phyloP scores from a whole-genome alignment of 2,113 vertebrate genomes.

The Megaleporinus macrocephalus region DNA sequence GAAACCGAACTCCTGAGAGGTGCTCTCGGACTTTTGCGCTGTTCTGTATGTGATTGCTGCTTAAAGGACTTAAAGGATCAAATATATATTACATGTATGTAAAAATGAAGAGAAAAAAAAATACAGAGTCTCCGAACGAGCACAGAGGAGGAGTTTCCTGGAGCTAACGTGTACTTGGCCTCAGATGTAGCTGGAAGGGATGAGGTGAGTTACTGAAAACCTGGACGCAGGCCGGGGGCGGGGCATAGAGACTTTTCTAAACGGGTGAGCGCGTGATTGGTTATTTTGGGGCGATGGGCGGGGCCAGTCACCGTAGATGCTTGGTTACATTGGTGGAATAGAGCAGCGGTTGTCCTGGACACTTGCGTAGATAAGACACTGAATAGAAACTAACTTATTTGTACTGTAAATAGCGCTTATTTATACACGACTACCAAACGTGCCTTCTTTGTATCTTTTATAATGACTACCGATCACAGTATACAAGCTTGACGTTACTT shows the following conservation, averaged over 20 bases:
- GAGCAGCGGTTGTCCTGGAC: constrained; percentile 31
- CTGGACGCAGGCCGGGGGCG: neutral
- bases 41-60: neutral
- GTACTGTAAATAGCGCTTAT: constrained; percentile 67
- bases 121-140: neutral
- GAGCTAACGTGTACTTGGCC: constrained; percentile 10
- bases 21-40: too few relatives aligned
- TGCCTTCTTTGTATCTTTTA: constrained; percentile 64
- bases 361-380: constrained; percentile 43
- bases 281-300: neutral
- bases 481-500: constrained; percentile 49
- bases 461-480: constrained; percentile 48
- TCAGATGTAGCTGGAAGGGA: constrained; percentile 1
- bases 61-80: constrained; percentile 9
- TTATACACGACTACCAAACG: constrained; percentile 62
- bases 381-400: constrained; percentile 66
- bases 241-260: neutral
- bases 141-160: neutral
- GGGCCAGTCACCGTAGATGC: constrained; percentile 24
- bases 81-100: neutral
- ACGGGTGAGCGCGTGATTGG: constrained; percentile 12
- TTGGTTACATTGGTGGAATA: neutral
- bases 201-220: neutral
- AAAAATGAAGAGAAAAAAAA: neutral
- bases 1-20: too few relatives aligned